Percentiles rank a stretch among this genome's conserved stretches.
phyloP scores from a whole-genome alignment of 1,140 invertebrate genomes.

The Thereuonema tuberculata region DNA sequence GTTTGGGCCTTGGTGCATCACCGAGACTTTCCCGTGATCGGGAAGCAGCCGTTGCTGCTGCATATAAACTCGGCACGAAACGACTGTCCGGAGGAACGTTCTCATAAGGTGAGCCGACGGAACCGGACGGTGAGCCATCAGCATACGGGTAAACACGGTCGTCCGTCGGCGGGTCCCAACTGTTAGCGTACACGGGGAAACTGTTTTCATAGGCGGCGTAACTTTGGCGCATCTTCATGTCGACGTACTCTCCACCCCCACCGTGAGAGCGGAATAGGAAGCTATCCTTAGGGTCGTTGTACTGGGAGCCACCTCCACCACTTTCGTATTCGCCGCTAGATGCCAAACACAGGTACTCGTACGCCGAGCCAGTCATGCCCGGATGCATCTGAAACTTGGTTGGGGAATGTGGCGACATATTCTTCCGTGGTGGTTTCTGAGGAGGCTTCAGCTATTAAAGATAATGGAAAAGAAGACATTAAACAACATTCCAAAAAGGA shows the following conservation, averaged over 20 bases:
- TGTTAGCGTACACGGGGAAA: background rate
- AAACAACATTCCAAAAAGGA: too few relatives aligned
- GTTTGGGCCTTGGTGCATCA: background rate
- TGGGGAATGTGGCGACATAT: conserved; percentile 61
- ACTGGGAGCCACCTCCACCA: background rate
- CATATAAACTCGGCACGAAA: background rate
- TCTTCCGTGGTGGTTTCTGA: conserved; percentile 71
- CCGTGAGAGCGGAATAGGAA: background rate
- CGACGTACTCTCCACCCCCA: conserved; percentile 2
- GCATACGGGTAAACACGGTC: background rate
- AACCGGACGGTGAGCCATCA: conserved; percentile 4
- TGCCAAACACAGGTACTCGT: conserved; percentile 46
- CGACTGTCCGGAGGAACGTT: conserved; percentile 11
- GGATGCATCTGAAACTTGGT: conserved; percentile 35
- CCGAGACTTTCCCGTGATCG: background rate
- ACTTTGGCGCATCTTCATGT: conserved; percentile 11
- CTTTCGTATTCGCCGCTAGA: conserved; percentile 27
- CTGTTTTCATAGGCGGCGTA: conserved; percentile 5
- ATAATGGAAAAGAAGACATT: background rate
- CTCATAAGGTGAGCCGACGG: conserved; percentile 16
- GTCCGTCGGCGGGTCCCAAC: background rate
- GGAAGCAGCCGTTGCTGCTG: background rate
- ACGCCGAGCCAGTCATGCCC: conserved; percentile 35
- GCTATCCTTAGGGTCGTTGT: background rate
- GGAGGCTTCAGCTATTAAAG: conserved; percentile 56